A percentile compares a stretch with the other conserved stretches of the same genome.
Conservation (phyloP, 2,888 invertebrate genomes). For the Cistogaster globosa region DNA sequence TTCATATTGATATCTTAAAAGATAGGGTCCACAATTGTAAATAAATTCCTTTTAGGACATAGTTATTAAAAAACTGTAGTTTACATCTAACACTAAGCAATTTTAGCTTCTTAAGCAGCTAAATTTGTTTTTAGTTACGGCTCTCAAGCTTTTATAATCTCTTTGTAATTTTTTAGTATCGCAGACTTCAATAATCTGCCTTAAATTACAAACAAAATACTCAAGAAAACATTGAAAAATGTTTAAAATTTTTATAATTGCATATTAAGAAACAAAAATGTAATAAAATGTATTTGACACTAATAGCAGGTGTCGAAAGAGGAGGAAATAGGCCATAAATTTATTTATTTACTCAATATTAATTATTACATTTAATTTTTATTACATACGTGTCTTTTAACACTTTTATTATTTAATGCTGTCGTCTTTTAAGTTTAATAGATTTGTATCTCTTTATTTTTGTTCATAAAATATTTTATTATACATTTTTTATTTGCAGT, state of each 20-base stretch:
- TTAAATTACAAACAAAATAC: too few species aligned
- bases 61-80: too few species aligned
- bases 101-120: too few species aligned
- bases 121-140: too few species aligned
- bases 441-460: not conserved
- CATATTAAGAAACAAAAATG: slow-evolving; percentile 1
- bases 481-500: slow-evolving; percentile 65
- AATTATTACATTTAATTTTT: slow-evolving; percentile 25
- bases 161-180: too few species aligned
- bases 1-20: too few species aligned
- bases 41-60: too few species aligned
- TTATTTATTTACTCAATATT: slow-evolving; percentile 39
- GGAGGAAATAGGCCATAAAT: slow-evolving; percentile 40
- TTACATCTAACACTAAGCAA: too few species aligned
- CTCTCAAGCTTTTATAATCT: too few species aligned
- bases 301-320: slow-evolving; percentile 20
- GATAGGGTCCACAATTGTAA: too few species aligned
- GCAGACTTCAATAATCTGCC: too few species aligned
- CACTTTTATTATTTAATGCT: slow-evolving; percentile 36
- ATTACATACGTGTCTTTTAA: slow-evolving; percentile 44
- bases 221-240: not conserved
- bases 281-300: slow-evolving; percentile 24
- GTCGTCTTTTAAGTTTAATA: not conserved
- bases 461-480: slow-evolving; percentile 44
- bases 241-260: slow-evolving; percentile 5